These are phyloP conservation scores for Macroglossus sobrinus DNA, from an alignment of 2,113 vertebrate genomes.

Conservation along the genomic window DNA sequence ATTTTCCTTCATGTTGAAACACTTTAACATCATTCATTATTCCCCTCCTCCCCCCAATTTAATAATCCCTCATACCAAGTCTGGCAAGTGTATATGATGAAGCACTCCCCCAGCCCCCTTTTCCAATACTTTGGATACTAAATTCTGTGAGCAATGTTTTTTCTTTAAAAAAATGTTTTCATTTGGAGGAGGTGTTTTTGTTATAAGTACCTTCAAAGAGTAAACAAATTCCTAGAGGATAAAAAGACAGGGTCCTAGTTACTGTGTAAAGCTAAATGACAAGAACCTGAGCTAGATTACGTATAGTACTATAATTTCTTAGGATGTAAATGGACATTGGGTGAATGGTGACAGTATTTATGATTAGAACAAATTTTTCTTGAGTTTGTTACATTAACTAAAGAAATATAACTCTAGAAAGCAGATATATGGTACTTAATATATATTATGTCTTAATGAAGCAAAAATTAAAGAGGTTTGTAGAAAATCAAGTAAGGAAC, in stretches of 20 bases:
- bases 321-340: neutral
- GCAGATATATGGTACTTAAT: neutral
- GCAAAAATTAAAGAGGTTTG: neutral
- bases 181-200: slow-evolving; percentile 1
- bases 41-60: neutral
- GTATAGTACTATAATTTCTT: neutral
- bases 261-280: neutral
- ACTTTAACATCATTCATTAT: neutral
- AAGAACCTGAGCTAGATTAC: neutral
- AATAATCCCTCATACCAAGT: neutral
- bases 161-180: neutral
- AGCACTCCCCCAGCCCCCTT: fast-evolving
- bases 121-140: neutral
- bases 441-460: neutral
- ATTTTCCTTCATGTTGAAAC: neutral
- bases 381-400: neutral
- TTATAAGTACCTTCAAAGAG: slow-evolving; percentile 30
- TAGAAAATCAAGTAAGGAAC: neutral
- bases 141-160: neutral
- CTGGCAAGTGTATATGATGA: neutral
- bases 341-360: neutral
- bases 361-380: slow-evolving; percentile 10
- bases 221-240: slow-evolving; percentile 23
- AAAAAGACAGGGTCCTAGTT: neutral
- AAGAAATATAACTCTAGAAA: slow-evolving; percentile 17